Evolutionary conservation across 2,888 invertebrate genomes (phyloP), one percentile per base, ranked within the genome.

Genomic region (Proisotoma minuta): DNA sequence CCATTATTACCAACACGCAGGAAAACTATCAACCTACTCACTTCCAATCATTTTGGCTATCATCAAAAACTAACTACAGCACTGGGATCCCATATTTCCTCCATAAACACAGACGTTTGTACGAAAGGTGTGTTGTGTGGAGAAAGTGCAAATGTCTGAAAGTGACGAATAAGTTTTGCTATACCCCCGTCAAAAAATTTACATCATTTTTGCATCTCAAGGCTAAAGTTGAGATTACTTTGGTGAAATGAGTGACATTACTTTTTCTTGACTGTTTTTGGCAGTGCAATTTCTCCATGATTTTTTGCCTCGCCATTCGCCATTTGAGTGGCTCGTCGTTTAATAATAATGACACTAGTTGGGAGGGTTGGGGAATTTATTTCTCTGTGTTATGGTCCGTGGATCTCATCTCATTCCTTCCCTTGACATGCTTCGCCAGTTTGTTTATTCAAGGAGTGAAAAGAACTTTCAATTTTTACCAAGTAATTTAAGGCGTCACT

Each of bases 371-470:
- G 20, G 43, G 43, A 43, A 43, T 43, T 43, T 43, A 43, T 43
- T 43, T 43, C 43, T 43, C 43, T 43, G 15, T 43, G 5, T 5
- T 43, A 15, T n/a, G 4, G 4, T 43, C 20, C 43, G 43, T 20
- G 5, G 20, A n/a, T 18, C 5, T n/a, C n/a, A n/a, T 43, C 10
- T 5, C 15, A 43, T 12, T 43, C 43, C 43, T 5, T 20, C 5
- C 20, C 43, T 43, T 20, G 43, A 43, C 20, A 34, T 15, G 43
- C 18, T 43, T 43, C 43, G 20, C 18, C 20, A 20, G 43, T 43
- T n/a, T 43, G 43, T 43, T 43, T 43, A 43, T 43, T 43, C 43
- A 43, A 43, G 43, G 20, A 43, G 43, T 43, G 43, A 43, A 43
- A 43, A 5, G 43, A 43, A 43, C 43, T 12, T 12, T 20, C 43